Evolutionary conservation across 2,888 invertebrate genomes (phyloP), one percentile per base, ranked within the genome.

Genomic region (Agrochola macilenta): DNA sequence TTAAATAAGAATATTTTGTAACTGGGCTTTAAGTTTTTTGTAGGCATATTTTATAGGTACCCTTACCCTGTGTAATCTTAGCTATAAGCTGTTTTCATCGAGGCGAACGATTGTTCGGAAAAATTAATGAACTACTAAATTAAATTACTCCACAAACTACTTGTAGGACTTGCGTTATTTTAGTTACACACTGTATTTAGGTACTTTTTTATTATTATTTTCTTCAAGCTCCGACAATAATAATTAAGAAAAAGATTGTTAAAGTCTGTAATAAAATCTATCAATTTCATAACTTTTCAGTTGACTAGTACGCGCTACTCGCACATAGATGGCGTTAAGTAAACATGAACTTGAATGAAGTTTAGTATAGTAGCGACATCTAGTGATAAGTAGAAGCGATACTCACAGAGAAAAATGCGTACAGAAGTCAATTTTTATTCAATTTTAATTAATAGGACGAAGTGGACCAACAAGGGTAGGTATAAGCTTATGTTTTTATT

Each of bases 321-420:
- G 69, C 76, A 61, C 30, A 80, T 72, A 90, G 90, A 89, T 89
- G 90, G 88, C 90, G 85, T 7, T 76, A 73, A 0, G 0, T 35
- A 0, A 2, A 2, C 35, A 3, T 43, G 1, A 66, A 43, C 8
- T 46, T 49, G 2, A 39, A n/a, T 1, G 1, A 5, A 64, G 12
- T 73, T 65, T 9, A 17, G n/a, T 58, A n/a, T 26, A 39, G 60
- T 89, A 86, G 87, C 87, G 94, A 86, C 94, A 94, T 94, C 94
- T 94, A 75, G 89, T 81, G 83, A 39, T 61, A 71, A 87, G 84
- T 90, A 90, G 90, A 69, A 0, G 26, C 9, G 39, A 35, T 61
- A 2, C 14, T 1, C 3, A 11, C 5, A 57, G 1, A 23, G 14
- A 20, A 1, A n/a, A 46, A 49, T 20, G 17, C 5, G 11, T 20